Evolutionary conservation across 1,140 invertebrate species (phyloP), one percentile per base, ranked within the genome.

Genomic region (Drosophila sp.): DNA sequence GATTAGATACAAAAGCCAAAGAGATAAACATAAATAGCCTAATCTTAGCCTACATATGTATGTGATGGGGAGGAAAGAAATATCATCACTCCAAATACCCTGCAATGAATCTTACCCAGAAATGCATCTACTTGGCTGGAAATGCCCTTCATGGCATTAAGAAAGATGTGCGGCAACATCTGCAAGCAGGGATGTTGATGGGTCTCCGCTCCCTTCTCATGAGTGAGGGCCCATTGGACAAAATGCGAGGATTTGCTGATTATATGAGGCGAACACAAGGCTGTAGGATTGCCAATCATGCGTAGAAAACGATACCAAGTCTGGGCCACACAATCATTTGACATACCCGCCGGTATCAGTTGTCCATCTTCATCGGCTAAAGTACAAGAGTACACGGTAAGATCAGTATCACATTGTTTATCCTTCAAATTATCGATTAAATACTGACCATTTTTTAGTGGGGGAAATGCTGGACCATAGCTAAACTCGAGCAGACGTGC

Each of bases 101-200:
- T 30, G 10, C 60, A 32, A 8, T 5, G 25, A 29, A 67, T 40
- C 93, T 94, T 94, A 98, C 98, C 98, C 75, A 99, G 92, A 93
- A 99, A 99, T 23, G 98, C 97, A 93, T 99, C 98, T 8, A 99
- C 97, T 91, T 98, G 95, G 41, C 96, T 95, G 5, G 98, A 96
- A 69, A 99, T 94, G 5, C 98, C 98, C 93, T 96, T 96, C 93
- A 99, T 98, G 7, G 98, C 97, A 93, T 97, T 97, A 44, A 97
- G 94, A 93, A 99, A 99, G 79, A 99, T 99, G 54, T 95, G 93
- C 1, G 98, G 98, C 75, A 99, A 93, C 56, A 94, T 93, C 76
- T 95, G 94, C n/a, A 99, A 93, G 92, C 97, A 99, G 0, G 97
- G 97, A 93, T 99, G 98, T 83, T 98, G 96, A 90, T 96, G 96